Base-by-base conservation (phyloP, 2,797 vertebrate species). In the Sorex maritimensis region DNA sequence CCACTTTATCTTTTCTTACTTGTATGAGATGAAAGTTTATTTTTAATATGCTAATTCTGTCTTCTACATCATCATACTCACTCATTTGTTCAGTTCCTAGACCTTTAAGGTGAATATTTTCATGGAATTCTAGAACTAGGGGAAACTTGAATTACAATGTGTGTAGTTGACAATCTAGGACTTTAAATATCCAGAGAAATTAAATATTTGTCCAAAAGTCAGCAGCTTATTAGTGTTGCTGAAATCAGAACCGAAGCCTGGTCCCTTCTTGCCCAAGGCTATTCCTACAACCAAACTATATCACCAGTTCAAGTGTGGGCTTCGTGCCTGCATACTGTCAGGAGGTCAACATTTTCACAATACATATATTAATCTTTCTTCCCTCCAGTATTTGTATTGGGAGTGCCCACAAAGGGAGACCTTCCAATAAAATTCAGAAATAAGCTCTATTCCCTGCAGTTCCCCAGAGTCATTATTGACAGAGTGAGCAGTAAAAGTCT, bases 391-490 rank as follows among this genome's bases (percentile, higher is more conserved):
- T 83, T 83, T 73, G 34, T 52, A 87, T 49, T 79, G 81, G 49
- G 63, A 94, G 87, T 38, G 67, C 65, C 24, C 73, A 77, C 82
- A 86, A 83, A 69, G 46, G 78, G 84, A 94, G 91, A 65, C 30
- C 61, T 77, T 86, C 44, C 61, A 78, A 93, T 86, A 90, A 94
- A 95, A 81, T 74, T 17, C 41, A 74, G 38, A 88, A 88, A 73
- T 85, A 81, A 63, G 84, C 7, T 72, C 79, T 58, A 86, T 44
- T 82, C 41, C 15, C 41, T 77, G 4, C 6, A 49, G 58, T 68
- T 74, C 44, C 74, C 74, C 49, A 15, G 77, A 82, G 75, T 82
- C 84, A 17, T 44, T 88, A 91, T 15, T 67, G 86, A 67, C 28
- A 82, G 74, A 85, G 17, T 30, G 55, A 75, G 41, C 75, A 94